A percentile compares a stretch with the other conserved stretches of the same genome.
Evolutionary conservation across 2,797 vertebrate species (phyloP).

Genomic region (Chiloscyllium punctatum): DNA sequence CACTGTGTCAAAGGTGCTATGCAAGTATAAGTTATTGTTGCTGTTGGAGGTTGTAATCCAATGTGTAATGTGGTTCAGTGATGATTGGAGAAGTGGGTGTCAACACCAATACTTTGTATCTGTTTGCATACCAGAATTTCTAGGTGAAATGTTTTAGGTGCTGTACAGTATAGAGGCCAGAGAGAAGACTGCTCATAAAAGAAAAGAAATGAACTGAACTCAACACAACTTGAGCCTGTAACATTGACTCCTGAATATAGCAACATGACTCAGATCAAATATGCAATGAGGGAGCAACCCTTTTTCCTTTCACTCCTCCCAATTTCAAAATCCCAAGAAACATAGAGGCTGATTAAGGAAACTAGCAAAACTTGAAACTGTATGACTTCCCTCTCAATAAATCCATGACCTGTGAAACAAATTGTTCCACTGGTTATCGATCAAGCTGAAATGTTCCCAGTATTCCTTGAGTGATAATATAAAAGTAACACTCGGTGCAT

Average conservation of each 20-base stretch:
- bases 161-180: background rate
- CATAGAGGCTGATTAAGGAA: background rate
- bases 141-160: background rate
- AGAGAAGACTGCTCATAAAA: background rate
- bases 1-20: background rate
- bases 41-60: background rate
- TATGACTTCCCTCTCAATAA: background rate
- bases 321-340: background rate
- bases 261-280: background rate
- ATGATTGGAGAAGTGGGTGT: background rate
- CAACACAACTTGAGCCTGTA: background rate
- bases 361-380: background rate
- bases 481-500: background rate
- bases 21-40: background rate
- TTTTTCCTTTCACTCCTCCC: background rate
- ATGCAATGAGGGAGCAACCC: background rate
- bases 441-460: background rate
- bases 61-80: background rate
- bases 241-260: background rate
- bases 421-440: background rate
- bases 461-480: background rate
- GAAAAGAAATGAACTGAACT: background rate
- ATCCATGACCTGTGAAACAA: background rate
- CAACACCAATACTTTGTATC: background rate
- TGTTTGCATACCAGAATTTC: background rate